Base-by-base conservation (phyloP, 2,888 invertebrate species). In the Drosophila mettleri region DNA sequence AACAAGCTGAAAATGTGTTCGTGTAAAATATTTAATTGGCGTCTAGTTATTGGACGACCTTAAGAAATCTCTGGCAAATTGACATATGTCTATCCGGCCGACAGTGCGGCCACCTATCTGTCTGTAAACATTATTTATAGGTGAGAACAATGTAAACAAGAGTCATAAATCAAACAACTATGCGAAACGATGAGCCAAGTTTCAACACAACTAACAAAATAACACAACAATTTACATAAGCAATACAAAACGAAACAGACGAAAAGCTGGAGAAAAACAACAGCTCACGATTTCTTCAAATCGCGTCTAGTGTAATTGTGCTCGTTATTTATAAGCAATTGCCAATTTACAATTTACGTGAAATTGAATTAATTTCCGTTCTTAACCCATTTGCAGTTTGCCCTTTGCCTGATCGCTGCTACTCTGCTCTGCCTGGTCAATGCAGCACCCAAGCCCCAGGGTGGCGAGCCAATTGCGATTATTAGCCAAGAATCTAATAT, bases 401-500 rank as follows among this genome's bases (percentile, higher is more conserved):
- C 82, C 69, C 71, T 91, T 60, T 81, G 92, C 49, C 72, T 92
- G 49, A 55, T 90, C 39, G 90, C 78, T 51, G 75, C 89, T 51
- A 85, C 90, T 14, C 53, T 86, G 62, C 78, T 91, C 22, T 91
- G 92, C 53, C 88, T 93, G 65, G 93, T 93, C 29, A 86, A 91
- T 41, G 92, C 91, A 51, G 93, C 93, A n/a, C 95, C 95, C 27
- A 95, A 94, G 88, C 93, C 95, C 22, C 95, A 95, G 93, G 68
- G 91, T 31, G 87, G 92, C 29, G 94, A 94, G 29, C 94, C 94
- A 84, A 94, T 94, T 51, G 94, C 94, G 64, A 96, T 96, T 69
- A 91, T 96, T 68, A 95, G 94, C 80, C 95, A 96, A 91, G 94
- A 95, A 67, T 95, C 95, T 68, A 95, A 95, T 82, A 94, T 95